Evolutionary conservation across 1,140 invertebrate genomes (phyloP).

Genomic region (Aphidius ervi): DNA sequence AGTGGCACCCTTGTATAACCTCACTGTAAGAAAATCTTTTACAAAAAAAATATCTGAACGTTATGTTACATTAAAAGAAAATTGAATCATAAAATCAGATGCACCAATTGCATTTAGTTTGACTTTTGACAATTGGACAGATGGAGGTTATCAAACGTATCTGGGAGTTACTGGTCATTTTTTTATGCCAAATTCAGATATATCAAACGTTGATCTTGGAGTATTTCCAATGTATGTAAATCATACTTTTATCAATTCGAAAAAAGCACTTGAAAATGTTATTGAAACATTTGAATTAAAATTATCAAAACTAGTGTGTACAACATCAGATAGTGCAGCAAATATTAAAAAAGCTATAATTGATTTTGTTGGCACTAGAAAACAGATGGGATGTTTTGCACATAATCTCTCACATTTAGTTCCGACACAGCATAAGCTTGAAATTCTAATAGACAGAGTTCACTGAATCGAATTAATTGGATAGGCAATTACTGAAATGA

Average conservation of each 20-base stretch:
- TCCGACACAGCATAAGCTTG: not conserved
- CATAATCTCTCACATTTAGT: not conserved
- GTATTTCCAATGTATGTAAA: slow-evolving; percentile 18
- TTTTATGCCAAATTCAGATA: slow-evolving; percentile 12
- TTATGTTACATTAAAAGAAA: slow-evolving; percentile 10
- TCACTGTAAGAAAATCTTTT: slow-evolving; percentile 7
- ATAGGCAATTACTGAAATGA: not conserved
- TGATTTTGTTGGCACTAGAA: not conserved
- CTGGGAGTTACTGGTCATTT: slow-evolving; percentile 26
- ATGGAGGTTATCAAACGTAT: slow-evolving; percentile 24
- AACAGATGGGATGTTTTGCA: slow-evolving; percentile 1
- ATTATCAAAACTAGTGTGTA: too few relatives aligned
- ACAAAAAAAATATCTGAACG: slow-evolving; percentile 2
- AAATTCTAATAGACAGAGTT: not conserved
- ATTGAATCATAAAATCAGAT: not conserved
- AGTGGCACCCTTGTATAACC: too few relatives aligned
- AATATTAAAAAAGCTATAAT: not conserved
- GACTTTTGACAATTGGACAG: slow-evolving; percentile 28
- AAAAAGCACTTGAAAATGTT: slow-evolving; percentile 1
- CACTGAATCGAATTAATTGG: not conserved
- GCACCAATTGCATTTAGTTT: slow-evolving; percentile 12
- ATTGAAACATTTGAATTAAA: slow-evolving; percentile 12
- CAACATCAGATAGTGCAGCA: not conserved
- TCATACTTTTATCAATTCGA: slow-evolving; percentile 16
- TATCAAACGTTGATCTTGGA: slow-evolving; percentile 16